Evolutionary conservation across 35 echinoderm and acorn worm species (phyloP), one percentile per base, ranked within the genome.

Genomic region (Lytechinus variegatus): DNA sequence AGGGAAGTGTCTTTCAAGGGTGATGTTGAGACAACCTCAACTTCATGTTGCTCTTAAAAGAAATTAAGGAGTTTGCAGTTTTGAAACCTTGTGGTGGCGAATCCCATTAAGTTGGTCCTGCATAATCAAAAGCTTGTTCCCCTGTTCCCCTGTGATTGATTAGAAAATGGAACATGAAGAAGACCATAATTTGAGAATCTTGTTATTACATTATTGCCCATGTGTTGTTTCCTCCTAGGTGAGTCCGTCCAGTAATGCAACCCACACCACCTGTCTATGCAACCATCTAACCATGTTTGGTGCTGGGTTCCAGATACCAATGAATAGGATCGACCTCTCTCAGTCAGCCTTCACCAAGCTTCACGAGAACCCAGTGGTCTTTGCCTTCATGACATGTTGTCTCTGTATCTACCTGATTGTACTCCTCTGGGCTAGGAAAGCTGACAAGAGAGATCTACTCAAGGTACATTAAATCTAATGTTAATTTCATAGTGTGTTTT

Each of bases 221-320:
- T 44, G 33, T 44, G 33, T 44, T 2, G 2, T 44, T 1, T 2
- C 33, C 2, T 44, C 55, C 6, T 60, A 99, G 98, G 98, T 99
- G 9, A 92, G 95, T 21, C 92, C 95, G 0, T 55, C 88, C 14
- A 98, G 96, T 29, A 97, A 90, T 10, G 27, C 94, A 16, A 71
- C 91, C 0, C 51, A 92, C 27, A 99, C 97, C 8, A 27, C 94
- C 27, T 99, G 98, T 87, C 89, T 94, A 10, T 97, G 97, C 55
- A 96, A 95, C 94, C 98, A 99, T 86, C 95, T 99, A 14, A 99
- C 98, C n/a, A 91, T 96, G 54, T 99, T 99, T 58, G 97, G 98
- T 9, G 95, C 96, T 33, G 98, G 98, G 10, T 92, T 99, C 54
- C 57, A 95, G 33, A 95, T 99, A 86, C 98, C 98, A 44, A 99